These are phyloP conservation scores for Sitobion miscanthi DNA, from an alignment of 1,140 invertebrate species.

Conservation along the genomic window DNA sequence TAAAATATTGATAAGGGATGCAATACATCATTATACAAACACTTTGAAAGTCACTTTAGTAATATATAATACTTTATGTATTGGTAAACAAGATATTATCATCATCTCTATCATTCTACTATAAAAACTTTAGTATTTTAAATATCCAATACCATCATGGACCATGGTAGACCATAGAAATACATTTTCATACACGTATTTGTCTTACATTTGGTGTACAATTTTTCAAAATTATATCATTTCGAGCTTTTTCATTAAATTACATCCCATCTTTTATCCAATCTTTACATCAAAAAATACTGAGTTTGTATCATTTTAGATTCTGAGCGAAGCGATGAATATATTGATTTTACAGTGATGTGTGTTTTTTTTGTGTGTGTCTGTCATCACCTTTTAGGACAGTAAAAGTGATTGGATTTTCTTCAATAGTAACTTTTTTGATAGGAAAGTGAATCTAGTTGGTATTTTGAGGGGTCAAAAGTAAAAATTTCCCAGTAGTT, in stretches of 20 bases:
- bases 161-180: not conserved
- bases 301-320: not conserved
- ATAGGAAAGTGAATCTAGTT: too few relatives aligned
- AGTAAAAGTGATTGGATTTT: too few relatives aligned
- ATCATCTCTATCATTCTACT: not conserved
- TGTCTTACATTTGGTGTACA: not conserved
- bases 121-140: not conserved
- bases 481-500: too few relatives aligned
- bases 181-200: not conserved
- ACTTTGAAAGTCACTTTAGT: slow-evolving; percentile 9
- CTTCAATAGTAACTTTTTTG: too few relatives aligned
- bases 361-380: too few relatives aligned
- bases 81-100: not conserved
- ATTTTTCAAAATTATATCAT: not conserved
- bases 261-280: not conserved
- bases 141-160: not conserved
- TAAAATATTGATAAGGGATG: not conserved
- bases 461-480: too few relatives aligned
- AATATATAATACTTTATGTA: not conserved
- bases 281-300: not conserved
- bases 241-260: not conserved
- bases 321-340: too few relatives aligned
- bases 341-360: too few relatives aligned
- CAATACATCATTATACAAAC: not conserved
- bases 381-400: too few relatives aligned